These are phyloP conservation scores for Anodontia alba DNA, from an alignment of 2,888 invertebrate genomes.

Conservation along the genomic window DNA sequence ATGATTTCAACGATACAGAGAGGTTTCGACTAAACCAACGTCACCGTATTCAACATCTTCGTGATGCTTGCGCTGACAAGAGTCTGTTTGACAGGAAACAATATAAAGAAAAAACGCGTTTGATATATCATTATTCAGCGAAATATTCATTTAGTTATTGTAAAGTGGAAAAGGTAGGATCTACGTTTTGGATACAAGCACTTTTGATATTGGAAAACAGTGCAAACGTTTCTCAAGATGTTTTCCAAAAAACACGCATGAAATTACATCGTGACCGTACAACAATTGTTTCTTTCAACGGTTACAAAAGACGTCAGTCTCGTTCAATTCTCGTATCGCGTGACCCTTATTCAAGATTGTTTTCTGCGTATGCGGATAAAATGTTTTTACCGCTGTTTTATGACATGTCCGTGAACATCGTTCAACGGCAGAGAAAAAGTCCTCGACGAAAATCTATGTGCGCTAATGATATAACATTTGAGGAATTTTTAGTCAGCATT, in stretches of 20 bases:
- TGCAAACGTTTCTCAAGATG: background rate
- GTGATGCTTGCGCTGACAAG: background rate
- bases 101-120: background rate
- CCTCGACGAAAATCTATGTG: no score
- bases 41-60: background rate
- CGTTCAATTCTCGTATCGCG: slow-evolving; percentile 35
- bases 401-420: no score
- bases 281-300: background rate
- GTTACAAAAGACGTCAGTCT: background rate
- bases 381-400: background rate
- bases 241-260: background rate
- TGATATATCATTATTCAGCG: background rate
- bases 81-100: background rate
- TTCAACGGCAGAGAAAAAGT: no score
- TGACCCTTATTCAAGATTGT: slow-evolving; percentile 42
- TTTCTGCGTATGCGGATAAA: slow-evolving; percentile 4
- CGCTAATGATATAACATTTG: slow-evolving; percentile 17
- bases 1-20: background rate
- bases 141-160: slow-evolving; percentile 35
- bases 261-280: background rate
- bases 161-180: slow-evolving; percentile 38
- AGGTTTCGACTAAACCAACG: background rate
- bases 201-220: slow-evolving; percentile 25
- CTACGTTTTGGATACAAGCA: slow-evolving; percentile 37
- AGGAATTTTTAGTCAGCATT: slow-evolving; percentile 28